Evolutionary conservation across 64 coral and sea anemone genomes (phyloP), one percentile per base, ranked within the genome.

Genomic region (Stichodactyla mertensii): DNA sequence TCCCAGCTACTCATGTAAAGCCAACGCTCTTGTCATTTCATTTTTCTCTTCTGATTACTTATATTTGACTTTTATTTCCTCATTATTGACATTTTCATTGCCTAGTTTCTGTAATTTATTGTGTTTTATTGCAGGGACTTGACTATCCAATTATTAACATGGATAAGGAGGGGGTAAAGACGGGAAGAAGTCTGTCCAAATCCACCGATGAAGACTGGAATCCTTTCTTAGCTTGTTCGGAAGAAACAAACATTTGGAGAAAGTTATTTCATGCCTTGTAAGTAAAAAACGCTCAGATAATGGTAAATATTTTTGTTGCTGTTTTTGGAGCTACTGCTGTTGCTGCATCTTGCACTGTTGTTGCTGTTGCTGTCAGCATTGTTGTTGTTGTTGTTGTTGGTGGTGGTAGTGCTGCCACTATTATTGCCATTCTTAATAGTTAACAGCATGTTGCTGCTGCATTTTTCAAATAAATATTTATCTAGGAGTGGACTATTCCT

Each of bases 211-310:
- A 81, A 82, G 89, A 90, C 16, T 91, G 90, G 90, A 52, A 64
- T 20, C 78, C 90, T 79, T 83, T 91, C 58, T 28, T 85, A 18
- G 27, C 54, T 23, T 64, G 77, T 87, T 54, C 78, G 82, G 84
- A 91, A 83, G 90, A 91, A 19, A 64, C 79, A 69, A 82, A 74
- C 74, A 31, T 87, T 57, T 91, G 79, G 61, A 86, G 87, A 87
- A 91, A 83, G 61, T 86, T 91, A 6, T 79, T 91, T 51, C 86
- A 91, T 12, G 62, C 78, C 10, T 83, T 86, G 90, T 91, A 69
- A 87, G 90, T 87, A 0, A 74, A 23, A n/a, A 74, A 4, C 4
- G 8, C 12, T 28, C 7, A n/a, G 62, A n/a, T 8, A n/a, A n/a
- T 18, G 62, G 18, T 20, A 22, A 22, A 66, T 22, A 66, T 4